Percentiles rank a stretch among this genome's conserved stretches.
These are phyloP conservation scores for Copsychus sechellarum DNA, from an alignment of 2,113 vertebrate genomes.

Conservation along the genomic window DNA sequence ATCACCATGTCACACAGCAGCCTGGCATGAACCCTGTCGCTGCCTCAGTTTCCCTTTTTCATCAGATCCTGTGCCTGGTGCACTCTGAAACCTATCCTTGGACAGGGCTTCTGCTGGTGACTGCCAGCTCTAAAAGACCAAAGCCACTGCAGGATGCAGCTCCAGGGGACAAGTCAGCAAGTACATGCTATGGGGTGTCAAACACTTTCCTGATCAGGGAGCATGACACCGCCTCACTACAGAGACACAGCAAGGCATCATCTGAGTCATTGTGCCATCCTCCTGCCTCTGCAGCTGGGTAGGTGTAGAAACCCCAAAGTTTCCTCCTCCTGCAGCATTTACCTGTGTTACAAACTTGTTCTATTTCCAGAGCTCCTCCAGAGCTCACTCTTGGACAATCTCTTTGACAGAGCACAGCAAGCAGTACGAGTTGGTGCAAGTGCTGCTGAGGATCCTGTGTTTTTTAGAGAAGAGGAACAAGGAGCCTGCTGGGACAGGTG, in stretches of 20 bases:
- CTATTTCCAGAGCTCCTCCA: constrained; percentile 5
- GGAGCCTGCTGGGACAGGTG: fast-evolving
- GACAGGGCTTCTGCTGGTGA: background rate
- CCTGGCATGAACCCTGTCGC: background rate
- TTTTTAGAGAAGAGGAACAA: constrained; percentile 61
- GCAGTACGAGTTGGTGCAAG: constrained; percentile 60
- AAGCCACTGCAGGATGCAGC: background rate
- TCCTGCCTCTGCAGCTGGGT: background rate
- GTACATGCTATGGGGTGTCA: background rate
- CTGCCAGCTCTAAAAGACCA: fast-evolving
- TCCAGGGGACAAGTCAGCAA: background rate
- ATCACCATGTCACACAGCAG: background rate
- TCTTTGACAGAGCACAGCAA: constrained; percentile 25
- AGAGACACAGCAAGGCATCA: fast-evolving
- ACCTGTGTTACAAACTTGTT: constrained; percentile 66
- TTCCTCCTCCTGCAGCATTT: background rate
- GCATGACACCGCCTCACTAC: fast-evolving
- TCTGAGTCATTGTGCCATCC: background rate
- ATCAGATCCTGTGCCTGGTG: fast-evolving
- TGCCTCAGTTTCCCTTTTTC: background rate
- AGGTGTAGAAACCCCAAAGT: background rate
- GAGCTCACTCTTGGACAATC: background rate
- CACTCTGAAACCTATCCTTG: background rate
- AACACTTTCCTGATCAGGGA: background rate
- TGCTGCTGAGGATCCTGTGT: constrained; percentile 65